A percentile compares a stretch with the other conserved stretches of the same genome.
Conservation (phyloP, 2,113 vertebrate species). For the Eonycteris spelaea region DNA sequence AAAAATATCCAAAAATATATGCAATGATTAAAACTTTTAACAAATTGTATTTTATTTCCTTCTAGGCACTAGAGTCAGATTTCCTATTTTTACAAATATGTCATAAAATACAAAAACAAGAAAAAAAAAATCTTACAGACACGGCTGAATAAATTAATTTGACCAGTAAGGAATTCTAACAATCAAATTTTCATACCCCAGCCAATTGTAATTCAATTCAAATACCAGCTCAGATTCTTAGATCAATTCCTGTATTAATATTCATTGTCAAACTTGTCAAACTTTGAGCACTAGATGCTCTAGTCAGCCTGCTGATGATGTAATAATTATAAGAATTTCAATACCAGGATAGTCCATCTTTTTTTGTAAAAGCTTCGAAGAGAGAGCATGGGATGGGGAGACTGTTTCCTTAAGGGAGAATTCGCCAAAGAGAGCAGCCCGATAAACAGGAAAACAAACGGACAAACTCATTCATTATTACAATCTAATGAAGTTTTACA, state of each 20-base stretch:
- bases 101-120: background rate
- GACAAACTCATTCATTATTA: conserved; percentile 6
- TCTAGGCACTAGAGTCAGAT: background rate
- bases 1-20: background rate
- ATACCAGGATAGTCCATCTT: background rate
- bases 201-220: background rate
- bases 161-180: background rate
- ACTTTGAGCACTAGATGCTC: background rate
- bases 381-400: background rate
- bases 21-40: background rate
- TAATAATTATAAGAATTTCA: background rate
- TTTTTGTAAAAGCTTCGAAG: conserved; percentile 15
- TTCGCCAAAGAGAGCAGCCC: background rate
- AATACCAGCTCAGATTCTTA: background rate
- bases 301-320: background rate
- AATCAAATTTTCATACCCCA: background rate
- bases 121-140: background rate
- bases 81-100: background rate
- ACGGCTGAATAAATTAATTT: background rate
- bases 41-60: background rate
- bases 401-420: background rate
- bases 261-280: background rate
- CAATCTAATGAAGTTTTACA: conserved; percentile 2
- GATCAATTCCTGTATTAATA: background rate
- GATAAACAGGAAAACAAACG: background rate